A percentile compares a stretch with the other conserved stretches of the same genome.
These are phyloP conservation scores for Pachypsylla venusta DNA, from an alignment of 1,140 invertebrate genomes.

Conservation along the genomic window DNA sequence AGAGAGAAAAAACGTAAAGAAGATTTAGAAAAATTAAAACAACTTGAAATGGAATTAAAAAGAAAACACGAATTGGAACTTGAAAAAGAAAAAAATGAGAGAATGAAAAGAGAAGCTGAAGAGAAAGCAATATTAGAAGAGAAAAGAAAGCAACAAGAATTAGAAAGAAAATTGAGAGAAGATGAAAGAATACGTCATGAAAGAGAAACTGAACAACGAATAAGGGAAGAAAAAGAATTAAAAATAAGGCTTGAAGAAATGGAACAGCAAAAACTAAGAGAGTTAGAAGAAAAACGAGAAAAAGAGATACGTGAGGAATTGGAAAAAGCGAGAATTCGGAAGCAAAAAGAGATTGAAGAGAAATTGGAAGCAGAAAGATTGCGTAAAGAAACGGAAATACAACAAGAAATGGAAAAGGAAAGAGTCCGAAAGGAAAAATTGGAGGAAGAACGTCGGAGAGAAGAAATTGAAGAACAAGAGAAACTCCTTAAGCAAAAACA, in stretches of 20 bases:
- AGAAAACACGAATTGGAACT: not conserved
- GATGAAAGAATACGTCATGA: not conserved
- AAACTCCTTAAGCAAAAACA: not conserved
- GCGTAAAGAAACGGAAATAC: not conserved
- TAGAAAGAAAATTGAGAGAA: not conserved
- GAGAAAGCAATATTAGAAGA: not conserved
- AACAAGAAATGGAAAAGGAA: conserved; percentile 12
- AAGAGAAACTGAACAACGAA: conserved; percentile 3
- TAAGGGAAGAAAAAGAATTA: not conserved
- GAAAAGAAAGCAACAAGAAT: not conserved
- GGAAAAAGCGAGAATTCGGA: not conserved
- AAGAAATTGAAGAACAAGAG: not conserved
- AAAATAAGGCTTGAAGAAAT: not conserved
- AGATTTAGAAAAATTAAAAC: not conserved
- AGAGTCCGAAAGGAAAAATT: not conserved
- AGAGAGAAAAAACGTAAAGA: conserved; percentile 1
- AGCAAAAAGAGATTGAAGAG: not conserved
- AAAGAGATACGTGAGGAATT: not conserved
- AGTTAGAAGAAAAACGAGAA: not conserved
- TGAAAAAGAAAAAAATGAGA: not conserved
- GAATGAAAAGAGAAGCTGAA: not conserved
- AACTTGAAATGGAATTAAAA: not conserved
- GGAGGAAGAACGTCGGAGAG: not conserved
- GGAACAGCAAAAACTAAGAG: not conserved
- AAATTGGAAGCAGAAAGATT: conserved; percentile 8